Conservation (phyloP, 2,888 invertebrate genomes). For the Ceriagrion tenellum region DNA sequence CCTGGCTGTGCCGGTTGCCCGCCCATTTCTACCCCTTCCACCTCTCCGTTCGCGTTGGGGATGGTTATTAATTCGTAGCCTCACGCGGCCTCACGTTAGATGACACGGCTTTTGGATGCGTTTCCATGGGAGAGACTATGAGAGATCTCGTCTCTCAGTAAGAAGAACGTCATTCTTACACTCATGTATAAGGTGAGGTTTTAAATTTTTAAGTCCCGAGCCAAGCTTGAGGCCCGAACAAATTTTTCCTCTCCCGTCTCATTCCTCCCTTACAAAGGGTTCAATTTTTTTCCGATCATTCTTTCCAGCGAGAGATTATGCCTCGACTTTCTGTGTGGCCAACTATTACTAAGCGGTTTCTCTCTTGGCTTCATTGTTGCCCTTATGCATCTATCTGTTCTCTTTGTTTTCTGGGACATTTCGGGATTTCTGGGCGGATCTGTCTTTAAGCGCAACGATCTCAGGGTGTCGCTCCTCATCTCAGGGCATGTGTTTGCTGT, state of each 20-base stretch:
- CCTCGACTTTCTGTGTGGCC: not conserved
- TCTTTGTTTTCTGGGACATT: not conserved
- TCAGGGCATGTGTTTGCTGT: not conserved
- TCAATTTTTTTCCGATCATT: not conserved
- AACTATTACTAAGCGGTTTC: conserved; percentile 31
- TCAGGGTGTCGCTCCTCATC: not conserved
- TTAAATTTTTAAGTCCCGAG: not conserved
- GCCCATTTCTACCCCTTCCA: not conserved
- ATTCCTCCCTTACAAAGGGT: not conserved
- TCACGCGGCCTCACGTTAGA: not conserved
- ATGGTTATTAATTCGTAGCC: conserved; percentile 18
- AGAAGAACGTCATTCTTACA: not conserved
- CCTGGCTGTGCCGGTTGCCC: not conserved
- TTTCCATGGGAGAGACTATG: not conserved
- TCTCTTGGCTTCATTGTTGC: not conserved
- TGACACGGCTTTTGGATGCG: conserved; percentile 4
- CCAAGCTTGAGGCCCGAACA: not conserved
- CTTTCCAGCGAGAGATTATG: not conserved
- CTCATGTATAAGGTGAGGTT: not conserved
- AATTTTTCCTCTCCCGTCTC: not conserved
- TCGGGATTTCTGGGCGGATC: not conserved
- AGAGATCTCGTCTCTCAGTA: not conserved
- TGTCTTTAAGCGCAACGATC: not conserved
- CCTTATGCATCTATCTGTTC: not conserved
- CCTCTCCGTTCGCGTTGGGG: not conserved